Percentiles rank a stretch among this genome's conserved stretches.
Conservation (phyloP, 1,140 invertebrate genomes). For the Pogonognathellus flavescens region DNA sequence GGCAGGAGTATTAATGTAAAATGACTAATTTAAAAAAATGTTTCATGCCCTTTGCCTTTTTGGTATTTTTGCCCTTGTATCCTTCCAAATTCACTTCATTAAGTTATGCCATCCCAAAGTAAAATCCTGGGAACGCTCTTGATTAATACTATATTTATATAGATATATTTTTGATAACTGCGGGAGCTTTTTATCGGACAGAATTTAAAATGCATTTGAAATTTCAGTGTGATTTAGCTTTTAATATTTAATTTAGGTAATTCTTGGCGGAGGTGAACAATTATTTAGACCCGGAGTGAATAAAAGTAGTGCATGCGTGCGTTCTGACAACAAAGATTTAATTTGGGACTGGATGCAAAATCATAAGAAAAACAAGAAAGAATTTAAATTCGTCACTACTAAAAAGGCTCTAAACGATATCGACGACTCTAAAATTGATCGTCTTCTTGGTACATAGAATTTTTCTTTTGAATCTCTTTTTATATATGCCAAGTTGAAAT, state of each 20-base stretch:
- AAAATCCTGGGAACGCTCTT: too few relatives aligned
- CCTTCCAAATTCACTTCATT: too few relatives aligned
- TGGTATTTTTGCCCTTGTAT: too few relatives aligned
- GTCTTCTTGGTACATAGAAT: conserved; percentile 71
- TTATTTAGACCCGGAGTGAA: conserved; percentile 72
- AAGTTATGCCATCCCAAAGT: too few relatives aligned
- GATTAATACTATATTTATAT: too few relatives aligned
- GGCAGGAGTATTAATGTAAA: conserved; percentile 77
- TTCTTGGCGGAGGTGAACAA: conserved; percentile 75
- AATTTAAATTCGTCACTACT: conserved; percentile 72
- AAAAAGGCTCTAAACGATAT: conserved; percentile 72
- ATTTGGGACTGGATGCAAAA: conserved; percentile 73
- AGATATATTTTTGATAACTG: too few relatives aligned
- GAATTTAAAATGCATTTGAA: too few relatives aligned
- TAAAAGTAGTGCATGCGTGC: conserved; percentile 66
- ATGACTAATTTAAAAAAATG: background rate
- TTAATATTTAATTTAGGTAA: conserved; percentile 72
- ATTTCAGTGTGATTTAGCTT: too few relatives aligned
- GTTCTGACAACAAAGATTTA: conserved; percentile 75
- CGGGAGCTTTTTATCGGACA: too few relatives aligned
- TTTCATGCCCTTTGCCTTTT: background rate
- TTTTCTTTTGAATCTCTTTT: background rate
- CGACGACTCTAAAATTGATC: conserved; percentile 71
- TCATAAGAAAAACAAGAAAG: conserved; percentile 68
- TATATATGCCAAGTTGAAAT: too few relatives aligned